Evolutionary conservation across 2,113 vertebrate genomes (phyloP).

Genomic region (Scomber colias): DNA sequence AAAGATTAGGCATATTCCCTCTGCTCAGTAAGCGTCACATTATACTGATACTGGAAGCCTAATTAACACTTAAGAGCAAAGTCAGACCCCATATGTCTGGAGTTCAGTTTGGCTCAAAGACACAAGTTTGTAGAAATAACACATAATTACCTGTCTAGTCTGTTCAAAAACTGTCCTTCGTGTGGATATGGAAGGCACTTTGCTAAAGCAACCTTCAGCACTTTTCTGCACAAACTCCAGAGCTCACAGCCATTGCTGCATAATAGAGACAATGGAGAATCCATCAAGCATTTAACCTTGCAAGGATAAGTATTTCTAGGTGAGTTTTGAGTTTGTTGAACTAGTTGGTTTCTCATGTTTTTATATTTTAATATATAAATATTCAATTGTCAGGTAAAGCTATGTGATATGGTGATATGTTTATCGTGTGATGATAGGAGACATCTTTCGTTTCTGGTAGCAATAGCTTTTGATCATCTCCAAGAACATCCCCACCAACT

Average conservation of each 20-base stretch:
- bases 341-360: slow-evolving; percentile 48
- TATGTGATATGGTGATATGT: no score
- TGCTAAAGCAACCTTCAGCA: slow-evolving; percentile 56
- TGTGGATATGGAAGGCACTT: slow-evolving; percentile 40
- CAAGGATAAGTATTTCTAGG: slow-evolving; percentile 44
- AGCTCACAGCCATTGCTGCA: slow-evolving; percentile 18
- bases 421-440: no score
- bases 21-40: slow-evolving; percentile 3
- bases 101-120: slow-evolving; percentile 40
- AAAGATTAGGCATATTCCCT: slow-evolving; percentile 12
- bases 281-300: slow-evolving; percentile 60
- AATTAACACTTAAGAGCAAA: slow-evolving; percentile 39
- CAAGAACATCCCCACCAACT: no score
- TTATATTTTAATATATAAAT: slow-evolving; percentile 34
- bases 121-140: slow-evolving; percentile 44
- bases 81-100: slow-evolving; percentile 37
- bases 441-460: no score
- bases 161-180: slow-evolving; percentile 50
- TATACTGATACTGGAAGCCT: not conserved
- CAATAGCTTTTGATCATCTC: no score
- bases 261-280: slow-evolving; percentile 59
- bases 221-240: slow-evolving; percentile 19
- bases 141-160: slow-evolving; percentile 52
- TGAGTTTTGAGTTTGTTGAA: slow-evolving; percentile 43
- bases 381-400: no score